Conservation (phyloP, 2,797 vertebrate genomes). For the Silurus aristotelis region DNA sequence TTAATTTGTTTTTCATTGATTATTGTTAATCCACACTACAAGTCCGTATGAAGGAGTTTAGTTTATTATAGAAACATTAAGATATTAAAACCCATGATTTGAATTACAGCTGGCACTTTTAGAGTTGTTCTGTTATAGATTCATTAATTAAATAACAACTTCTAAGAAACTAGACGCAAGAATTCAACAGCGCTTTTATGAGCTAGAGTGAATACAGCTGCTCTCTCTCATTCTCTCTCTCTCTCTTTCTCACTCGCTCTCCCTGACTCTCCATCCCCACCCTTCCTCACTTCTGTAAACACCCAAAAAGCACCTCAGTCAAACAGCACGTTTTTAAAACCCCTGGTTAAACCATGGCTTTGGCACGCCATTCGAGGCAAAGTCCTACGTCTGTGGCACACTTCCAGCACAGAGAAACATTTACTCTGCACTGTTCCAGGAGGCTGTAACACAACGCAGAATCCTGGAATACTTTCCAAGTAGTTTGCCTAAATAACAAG, state of each 20-base stretch:
- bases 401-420: slow-evolving; percentile 50
- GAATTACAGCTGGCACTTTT: neutral
- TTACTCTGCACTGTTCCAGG: slow-evolving; percentile 57
- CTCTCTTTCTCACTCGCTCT: neutral
- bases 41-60: neutral
- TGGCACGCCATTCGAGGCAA: slow-evolving; percentile 37
- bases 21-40: neutral
- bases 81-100: neutral
- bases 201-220: slow-evolving; percentile 52
- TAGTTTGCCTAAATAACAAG: slow-evolving; percentile 68
- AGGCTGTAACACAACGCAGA: slow-evolving; percentile 60
- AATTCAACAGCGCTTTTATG: slow-evolving; percentile 24
- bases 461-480: slow-evolving; percentile 71
- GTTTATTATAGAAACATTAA: slow-evolving; percentile 3
- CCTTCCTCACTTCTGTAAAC: slow-evolving; percentile 40
- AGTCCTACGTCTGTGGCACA: slow-evolving; percentile 34
- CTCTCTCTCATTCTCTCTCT: slow-evolving; percentile 24
- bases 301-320: slow-evolving; percentile 44
- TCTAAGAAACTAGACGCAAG: neutral
- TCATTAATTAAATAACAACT: slow-evolving; percentile 6
- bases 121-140: neutral
- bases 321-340: slow-evolving; percentile 41
- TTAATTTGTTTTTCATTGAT: neutral
- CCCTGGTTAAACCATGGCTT: slow-evolving; percentile 44
- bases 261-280: neutral